Evolutionary conservation across 2,113 vertebrate genomes (phyloP), one percentile per base, ranked within the genome.

Genomic region (Motacilla tschutschensis): DNA sequence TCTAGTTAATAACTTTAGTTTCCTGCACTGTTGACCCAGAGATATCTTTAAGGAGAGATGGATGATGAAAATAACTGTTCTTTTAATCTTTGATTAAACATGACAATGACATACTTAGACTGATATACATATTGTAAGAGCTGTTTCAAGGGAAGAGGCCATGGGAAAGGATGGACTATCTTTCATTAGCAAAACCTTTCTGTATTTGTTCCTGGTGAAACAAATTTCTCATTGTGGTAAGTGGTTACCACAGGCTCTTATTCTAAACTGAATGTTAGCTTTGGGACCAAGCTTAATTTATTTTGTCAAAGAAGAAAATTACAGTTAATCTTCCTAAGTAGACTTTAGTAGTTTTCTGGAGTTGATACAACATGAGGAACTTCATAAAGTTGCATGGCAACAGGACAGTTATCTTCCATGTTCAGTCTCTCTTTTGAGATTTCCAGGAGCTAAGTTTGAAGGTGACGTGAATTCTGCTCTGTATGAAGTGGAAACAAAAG

Each of bases 1-100:
- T 87, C 67, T 74, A 80, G 64, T 92, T 89, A 92, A 86, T 92
- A 93, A 93, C 75, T 92, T 89, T 13, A 75, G 54, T 87, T 95
- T 94, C 78, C 71, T 92, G 83, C 65, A 48, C 60, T 92, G 78
- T 92, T 95, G 82, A 92, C 77, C 88, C 54, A 84, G 58, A 91
- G 62, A 86, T 80, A 86, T 70, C 78, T 91, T 92, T 73, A 48
- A 89, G 40, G 14, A 43, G 57, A 90, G 58, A 77, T 19, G 29
- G 46, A 84, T 65, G 71, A 79, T 70, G 24, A 90, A 92, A 92
- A 78, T 72, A 91, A 48, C 75, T 89, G 94, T 87, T 83, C 54
- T 86, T 85, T 50, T 91, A 76, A 78, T 88, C 55, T 95, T 92
- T 91, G 65, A 71, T 92, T 87, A 92, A 89, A 81, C 38, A 76